phyloP scores from a whole-genome alignment of 2,888 invertebrate genomes.

The Trichogramma dendrolimi region DNA sequence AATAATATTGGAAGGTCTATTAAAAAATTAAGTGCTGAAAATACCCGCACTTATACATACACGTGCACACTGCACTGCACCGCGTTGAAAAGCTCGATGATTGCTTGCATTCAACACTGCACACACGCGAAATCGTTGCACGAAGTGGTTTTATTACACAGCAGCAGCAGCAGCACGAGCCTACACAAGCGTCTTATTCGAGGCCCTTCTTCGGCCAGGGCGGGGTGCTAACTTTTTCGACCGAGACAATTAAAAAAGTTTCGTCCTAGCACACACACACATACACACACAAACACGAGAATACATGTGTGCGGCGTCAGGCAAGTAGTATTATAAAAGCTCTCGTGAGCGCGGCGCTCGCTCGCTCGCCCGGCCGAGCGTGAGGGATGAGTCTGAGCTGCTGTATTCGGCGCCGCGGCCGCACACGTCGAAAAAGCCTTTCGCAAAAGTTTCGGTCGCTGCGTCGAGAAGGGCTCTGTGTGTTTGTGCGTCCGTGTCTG shows the following conservation, averaged over 20 bases:
- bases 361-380: background rate
- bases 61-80: too few relatives aligned
- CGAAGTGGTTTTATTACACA: too few relatives aligned
- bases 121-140: too few relatives aligned
- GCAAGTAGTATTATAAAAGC: conserved; percentile 5
- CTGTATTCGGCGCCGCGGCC: background rate
- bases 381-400: conserved; percentile 17
- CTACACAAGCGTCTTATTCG: too few relatives aligned
- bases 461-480: background rate
- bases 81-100: too few relatives aligned
- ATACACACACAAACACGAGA: background rate
- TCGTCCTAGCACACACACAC: background rate
- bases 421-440: conserved; percentile 10
- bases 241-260: conserved; percentile 26
- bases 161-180: too few relatives aligned
- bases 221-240: conserved; percentile 9
- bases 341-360: background rate
- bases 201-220: background rate
- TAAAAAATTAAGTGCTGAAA: too few relatives aligned
- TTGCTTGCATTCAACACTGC: too few relatives aligned
- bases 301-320: too few relatives aligned
- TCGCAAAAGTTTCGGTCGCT: conserved; percentile 15
- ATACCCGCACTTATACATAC: too few relatives aligned
- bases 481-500: too few relatives aligned
- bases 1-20: too few relatives aligned